phyloP scores from a whole-genome alignment of 2,797 vertebrate genomes.

The Gephyroberyx darwinii region DNA sequence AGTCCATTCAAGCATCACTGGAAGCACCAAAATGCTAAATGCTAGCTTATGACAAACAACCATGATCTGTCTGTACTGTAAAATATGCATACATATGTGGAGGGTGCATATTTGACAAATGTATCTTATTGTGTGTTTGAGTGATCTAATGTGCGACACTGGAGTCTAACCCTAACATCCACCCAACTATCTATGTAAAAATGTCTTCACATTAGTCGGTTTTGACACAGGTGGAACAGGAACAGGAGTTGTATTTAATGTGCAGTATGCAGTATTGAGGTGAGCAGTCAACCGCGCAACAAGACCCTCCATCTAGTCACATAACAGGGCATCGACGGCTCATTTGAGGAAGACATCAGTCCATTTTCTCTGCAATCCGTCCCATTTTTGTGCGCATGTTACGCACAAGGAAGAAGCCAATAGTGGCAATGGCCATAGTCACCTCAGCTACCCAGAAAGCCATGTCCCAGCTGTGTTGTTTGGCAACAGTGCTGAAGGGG shows the following conservation, averaged over 20 bases:
- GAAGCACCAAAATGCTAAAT: slow-evolving; percentile 18
- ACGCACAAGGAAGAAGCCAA: slow-evolving; percentile 88
- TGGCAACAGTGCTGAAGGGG: slow-evolving; percentile 96
- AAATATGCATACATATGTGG: slow-evolving; percentile 3
- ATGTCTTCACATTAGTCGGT: slow-evolving; percentile 7
- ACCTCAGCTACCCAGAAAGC: slow-evolving; percentile 96
- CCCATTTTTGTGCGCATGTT: slow-evolving; percentile 99
- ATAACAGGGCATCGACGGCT: not conserved
- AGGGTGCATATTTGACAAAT: not conserved
- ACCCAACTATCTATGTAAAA: not conserved
- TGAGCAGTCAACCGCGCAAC: slow-evolving; percentile 1
- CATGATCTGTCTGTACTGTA: slow-evolving; percentile 10
- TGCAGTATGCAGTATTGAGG: slow-evolving; percentile 27
- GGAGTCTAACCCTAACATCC: slow-evolving; percentile 18
- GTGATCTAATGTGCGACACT: not conserved
- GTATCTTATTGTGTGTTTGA: slow-evolving; percentile 16
- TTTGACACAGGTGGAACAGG: slow-evolving; percentile 15
- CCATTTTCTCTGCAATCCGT: slow-evolving; percentile 82
- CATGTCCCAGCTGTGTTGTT: slow-evolving; percentile 91
- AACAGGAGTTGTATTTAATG: slow-evolving; percentile 18
- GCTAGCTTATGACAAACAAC: not conserved
- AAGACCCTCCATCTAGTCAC: slow-evolving; percentile 5
- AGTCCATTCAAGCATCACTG: not conserved
- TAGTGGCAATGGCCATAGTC: slow-evolving; percentile 80
- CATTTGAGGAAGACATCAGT: slow-evolving; percentile 76